These are phyloP conservation scores for Labrus mixtus DNA, from an alignment of 2,113 vertebrate species.

Conservation along the genomic window DNA sequence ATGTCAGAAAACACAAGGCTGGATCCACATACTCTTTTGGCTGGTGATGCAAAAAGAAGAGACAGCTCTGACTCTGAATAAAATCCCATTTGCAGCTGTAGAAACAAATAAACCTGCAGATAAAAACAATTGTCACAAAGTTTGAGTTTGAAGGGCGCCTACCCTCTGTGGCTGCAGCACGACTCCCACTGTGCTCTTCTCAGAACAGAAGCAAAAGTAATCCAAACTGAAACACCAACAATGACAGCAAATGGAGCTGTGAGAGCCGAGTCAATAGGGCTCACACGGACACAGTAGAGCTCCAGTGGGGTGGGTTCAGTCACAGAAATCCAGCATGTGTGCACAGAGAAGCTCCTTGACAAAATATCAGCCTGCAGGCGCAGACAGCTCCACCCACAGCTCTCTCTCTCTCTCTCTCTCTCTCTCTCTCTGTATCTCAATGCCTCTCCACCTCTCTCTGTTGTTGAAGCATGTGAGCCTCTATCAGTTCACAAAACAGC, in stretches of 20 bases:
- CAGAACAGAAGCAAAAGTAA: not conserved
- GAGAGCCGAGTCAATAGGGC: not conserved
- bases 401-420: slow-evolving; percentile 20
- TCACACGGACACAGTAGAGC: not conserved
- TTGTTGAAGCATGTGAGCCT: slow-evolving; percentile 52
- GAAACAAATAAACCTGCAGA: not conserved
- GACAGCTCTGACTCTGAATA: too few species aligned
- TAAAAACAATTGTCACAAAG: not conserved
- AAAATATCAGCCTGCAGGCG: slow-evolving; percentile 62
- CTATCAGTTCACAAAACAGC: slow-evolving; percentile 45
- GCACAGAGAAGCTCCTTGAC: slow-evolving; percentile 42
- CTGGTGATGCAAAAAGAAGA: not conserved
- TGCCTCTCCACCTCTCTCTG: not conserved
- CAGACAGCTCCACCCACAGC: slow-evolving; percentile 67
- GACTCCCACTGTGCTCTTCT: slow-evolving; percentile 22
- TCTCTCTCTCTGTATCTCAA: not conserved
- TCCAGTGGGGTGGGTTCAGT: not conserved
- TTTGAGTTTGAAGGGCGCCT: not conserved
- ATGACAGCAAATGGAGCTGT: not conserved
- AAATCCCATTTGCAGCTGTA: not conserved
- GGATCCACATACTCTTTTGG: not conserved
- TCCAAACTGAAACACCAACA: slow-evolving; percentile 28
- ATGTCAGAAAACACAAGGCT: not conserved
- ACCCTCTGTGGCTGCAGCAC: not conserved
- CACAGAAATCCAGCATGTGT: slow-evolving; percentile 28